These are phyloP conservation scores for Lasioglossum marginatum DNA, from an alignment of 2,888 invertebrate genomes.

Conservation along the genomic window DNA sequence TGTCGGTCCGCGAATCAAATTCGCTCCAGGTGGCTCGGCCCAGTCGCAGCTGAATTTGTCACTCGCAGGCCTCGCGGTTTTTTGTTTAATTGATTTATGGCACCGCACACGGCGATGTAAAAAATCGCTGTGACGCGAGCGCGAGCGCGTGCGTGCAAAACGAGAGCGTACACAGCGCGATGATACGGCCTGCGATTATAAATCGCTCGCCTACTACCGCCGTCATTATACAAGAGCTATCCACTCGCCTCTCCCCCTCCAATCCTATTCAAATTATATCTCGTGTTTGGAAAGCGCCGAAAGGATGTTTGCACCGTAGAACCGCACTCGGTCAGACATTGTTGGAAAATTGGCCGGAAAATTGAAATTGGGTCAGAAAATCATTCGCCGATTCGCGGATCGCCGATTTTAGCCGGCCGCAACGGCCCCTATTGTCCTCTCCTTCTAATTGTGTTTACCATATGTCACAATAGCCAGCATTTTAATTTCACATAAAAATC, in stretches of 20 bases:
- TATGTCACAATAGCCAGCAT: not conserved
- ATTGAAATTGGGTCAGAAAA: slow-evolving; percentile 8
- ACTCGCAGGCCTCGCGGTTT: slow-evolving; percentile 57
- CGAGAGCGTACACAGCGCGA: slow-evolving; percentile 19
- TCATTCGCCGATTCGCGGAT: not conserved
- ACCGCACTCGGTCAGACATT: slow-evolving; percentile 19
- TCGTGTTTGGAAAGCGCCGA: not conserved
- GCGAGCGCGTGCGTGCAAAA: not conserved
- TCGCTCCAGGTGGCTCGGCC: slow-evolving; percentile 55
- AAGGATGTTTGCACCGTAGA: slow-evolving; percentile 1
- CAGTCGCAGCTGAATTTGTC: slow-evolving; percentile 66
- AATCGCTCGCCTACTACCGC: slow-evolving; percentile 17
- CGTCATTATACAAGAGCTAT: slow-evolving; percentile 21
- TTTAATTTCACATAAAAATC: not conserved
- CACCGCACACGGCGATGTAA: slow-evolving; percentile 52
- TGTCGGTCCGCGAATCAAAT: slow-evolving; percentile 51
- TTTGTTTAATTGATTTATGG: slow-evolving; percentile 68
- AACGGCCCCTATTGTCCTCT: not conserved
- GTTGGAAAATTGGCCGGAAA: not conserved
- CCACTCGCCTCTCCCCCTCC: not conserved
- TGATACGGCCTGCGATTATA: slow-evolving; percentile 40
- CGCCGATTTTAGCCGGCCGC: not conserved
- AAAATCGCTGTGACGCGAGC: slow-evolving; percentile 53
- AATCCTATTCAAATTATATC: not conserved
- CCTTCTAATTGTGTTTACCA: not conserved